These are phyloP conservation scores for Drosophila equinoxialis DNA, from an alignment of 1,140 invertebrate genomes.

Conservation along the genomic window DNA sequence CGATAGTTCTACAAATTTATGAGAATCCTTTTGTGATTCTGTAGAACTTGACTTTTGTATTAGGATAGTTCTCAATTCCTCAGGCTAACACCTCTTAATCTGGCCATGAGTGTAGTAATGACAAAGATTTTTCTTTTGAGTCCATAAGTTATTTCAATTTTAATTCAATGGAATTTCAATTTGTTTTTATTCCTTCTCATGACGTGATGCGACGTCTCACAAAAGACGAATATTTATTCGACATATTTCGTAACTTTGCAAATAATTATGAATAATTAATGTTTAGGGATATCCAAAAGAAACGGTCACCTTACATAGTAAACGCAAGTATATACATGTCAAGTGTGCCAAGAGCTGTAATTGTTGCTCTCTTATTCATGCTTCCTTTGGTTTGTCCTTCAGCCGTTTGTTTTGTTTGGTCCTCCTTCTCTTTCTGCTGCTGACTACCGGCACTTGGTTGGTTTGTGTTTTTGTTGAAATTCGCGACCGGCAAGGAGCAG, in stretches of 20 bases:
- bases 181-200: too few species aligned
- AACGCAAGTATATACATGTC: background rate
- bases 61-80: too few species aligned
- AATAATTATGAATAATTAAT: background rate
- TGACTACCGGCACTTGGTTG: slow-evolving; percentile 31
- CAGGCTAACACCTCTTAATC: too few species aligned
- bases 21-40: too few species aligned
- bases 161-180: too few species aligned
- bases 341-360: background rate
- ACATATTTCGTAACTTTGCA: background rate
- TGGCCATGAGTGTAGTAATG: too few species aligned
- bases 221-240: too few species aligned
- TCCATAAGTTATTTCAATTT: too few species aligned
- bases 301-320: background rate
- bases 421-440: background rate
- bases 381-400: background rate
- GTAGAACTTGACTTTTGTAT: too few species aligned
- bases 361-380: background rate
- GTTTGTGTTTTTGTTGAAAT: slow-evolving; percentile 82
- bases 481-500: slow-evolving; percentile 73
- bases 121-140: too few species aligned
- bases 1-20: too few species aligned
- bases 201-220: too few species aligned
- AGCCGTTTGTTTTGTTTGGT: background rate
- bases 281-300: background rate